phyloP scores from a whole-genome alignment of 2,888 invertebrate genomes.

The Agrochola lota region DNA sequence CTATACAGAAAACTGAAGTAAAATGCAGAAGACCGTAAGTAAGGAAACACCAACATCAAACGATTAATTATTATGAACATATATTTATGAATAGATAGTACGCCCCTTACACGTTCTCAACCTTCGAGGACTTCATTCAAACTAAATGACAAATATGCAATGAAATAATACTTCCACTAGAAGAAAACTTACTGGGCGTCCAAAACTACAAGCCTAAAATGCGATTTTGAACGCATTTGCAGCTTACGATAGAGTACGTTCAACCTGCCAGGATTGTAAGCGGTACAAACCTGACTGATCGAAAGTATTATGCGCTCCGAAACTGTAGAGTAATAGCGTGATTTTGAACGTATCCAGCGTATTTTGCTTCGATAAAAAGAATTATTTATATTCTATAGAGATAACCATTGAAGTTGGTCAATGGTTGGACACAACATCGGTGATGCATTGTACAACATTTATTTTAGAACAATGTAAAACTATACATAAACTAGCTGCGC shows the following conservation, averaged over 20 bases:
- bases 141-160: not conserved
- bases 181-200: not conserved
- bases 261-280: not conserved
- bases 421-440: not conserved
- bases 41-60: not conserved
- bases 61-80: not conserved
- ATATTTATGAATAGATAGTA: not conserved
- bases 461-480: not conserved
- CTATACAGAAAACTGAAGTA: not conserved
- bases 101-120: not conserved
- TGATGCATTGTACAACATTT: not conserved
- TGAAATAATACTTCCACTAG: not conserved
- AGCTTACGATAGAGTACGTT: not conserved
- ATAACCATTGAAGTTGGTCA: not conserved
- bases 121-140: not conserved
- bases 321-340: not conserved
- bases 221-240: not conserved
- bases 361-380: not conserved
- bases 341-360: not conserved
- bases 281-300: not conserved
- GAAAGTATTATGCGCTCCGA: not conserved
- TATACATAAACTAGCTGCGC: not conserved
- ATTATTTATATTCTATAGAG: not conserved
- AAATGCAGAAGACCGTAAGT: not conserved
- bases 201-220: not conserved